Conservation (phyloP, 2,797 vertebrate species). For the Enteromius thamalakanensis region DNA sequence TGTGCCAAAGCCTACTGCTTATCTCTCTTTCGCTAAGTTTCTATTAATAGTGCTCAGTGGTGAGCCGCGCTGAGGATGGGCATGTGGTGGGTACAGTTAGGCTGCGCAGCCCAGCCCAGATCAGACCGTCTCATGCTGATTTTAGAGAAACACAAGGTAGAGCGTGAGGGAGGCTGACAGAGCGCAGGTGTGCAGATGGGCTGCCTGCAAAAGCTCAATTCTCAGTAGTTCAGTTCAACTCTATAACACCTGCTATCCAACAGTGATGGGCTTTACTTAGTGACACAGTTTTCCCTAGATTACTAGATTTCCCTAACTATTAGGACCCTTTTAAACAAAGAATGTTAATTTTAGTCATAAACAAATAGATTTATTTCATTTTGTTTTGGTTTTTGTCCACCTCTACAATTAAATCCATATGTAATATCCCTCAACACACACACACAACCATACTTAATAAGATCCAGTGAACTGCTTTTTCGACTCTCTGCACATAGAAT, state of each 20-base stretch:
- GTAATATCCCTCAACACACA: neutral
- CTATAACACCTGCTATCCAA: slow-evolving; percentile 44
- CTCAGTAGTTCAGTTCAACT: slow-evolving; percentile 38
- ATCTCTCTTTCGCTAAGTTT: slow-evolving; percentile 48
- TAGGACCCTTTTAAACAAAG: neutral
- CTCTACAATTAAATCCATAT: too few species aligned
- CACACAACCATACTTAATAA: neutral
- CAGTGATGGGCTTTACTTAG: neutral
- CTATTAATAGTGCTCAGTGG: slow-evolving; percentile 62
- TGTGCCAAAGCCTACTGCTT: slow-evolving; percentile 68
- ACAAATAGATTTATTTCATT: neutral
- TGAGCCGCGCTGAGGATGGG: slow-evolving; percentile 53
- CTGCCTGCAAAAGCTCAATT: slow-evolving; percentile 19
- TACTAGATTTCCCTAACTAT: too few species aligned
- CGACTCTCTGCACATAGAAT: neutral
- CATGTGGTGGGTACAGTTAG: slow-evolving; percentile 54
- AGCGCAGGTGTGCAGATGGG: slow-evolving; percentile 46
- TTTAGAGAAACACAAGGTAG: slow-evolving; percentile 19
- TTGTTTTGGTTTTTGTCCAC: neutral
- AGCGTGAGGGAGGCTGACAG: slow-evolving; percentile 12
- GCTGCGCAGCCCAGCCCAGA: slow-evolving; percentile 18
- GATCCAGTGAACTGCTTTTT: neutral
- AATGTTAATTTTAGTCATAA: neutral
- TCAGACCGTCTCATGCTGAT: slow-evolving; percentile 24
- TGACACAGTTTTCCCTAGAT: slow-evolving; percentile 2